Base-by-base conservation (phyloP, 1,140 invertebrate genomes). In the Achatina immaculata region DNA sequence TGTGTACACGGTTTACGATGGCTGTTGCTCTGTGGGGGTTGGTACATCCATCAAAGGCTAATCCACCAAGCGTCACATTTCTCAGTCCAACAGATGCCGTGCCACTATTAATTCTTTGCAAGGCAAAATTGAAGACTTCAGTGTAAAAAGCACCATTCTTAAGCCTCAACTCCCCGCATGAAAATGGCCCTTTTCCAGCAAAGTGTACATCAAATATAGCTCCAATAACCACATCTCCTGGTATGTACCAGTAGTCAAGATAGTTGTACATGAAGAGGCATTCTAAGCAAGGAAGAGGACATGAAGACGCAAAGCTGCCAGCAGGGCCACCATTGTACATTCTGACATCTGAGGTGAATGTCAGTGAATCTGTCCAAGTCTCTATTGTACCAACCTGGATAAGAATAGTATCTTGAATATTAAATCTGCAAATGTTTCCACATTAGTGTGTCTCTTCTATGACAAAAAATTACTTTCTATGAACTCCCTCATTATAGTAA, bases 61-160 rank as follows among this genome's bases (percentile, higher is more conserved):
- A 55, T 16, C 85, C 86, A 0, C 95, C 95, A 43, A 96, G 89
- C 19, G 89, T 93, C 6, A 95, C 92, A 81, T 93, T 93, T 3
- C 94, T 94, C 0, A 87, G 88, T n/a, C 31, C 58, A 7, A 81
- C 45, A 0, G 89, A 85, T 81, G 77, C 62, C 31, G 28, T 65
- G 3, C 88, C 86, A 38, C 45, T 83, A 82, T 90, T 90, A n/a
- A 90, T 85, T 48, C 69, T 76, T 24, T 89, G 74, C 3, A 90
- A 45, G 36, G 89, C 88, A 83, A 84, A 90, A 34, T 84, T 82
- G 77, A 90, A 88, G 34, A 88, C 88, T 48, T 90, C 90, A 1
- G 86, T 86, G 77, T 88, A 88, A 66, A 86, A 84, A 55, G 89
- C 89, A 19, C 89, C 89, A 84, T 89, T 88, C 9, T 73, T 78